Evolutionary conservation across 2,888 invertebrate species (phyloP).

Genomic region (Drosophila rubida): DNA sequence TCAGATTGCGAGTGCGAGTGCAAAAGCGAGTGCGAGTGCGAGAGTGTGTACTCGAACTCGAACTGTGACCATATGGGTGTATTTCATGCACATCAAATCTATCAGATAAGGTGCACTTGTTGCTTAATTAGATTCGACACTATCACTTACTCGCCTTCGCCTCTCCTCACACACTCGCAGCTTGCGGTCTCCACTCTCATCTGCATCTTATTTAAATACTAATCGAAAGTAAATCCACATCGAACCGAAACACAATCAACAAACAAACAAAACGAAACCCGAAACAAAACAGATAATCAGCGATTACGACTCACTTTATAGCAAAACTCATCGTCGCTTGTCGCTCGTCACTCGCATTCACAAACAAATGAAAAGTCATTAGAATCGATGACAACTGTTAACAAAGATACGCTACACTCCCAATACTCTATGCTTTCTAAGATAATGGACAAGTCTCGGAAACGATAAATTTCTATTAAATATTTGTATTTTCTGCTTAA

Average conservation of each 20-base stretch:
- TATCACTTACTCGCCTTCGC: conserved; percentile 22
- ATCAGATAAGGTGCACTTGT: conserved; percentile 76
- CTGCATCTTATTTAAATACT: conserved; percentile 36
- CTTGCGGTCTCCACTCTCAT: conserved; percentile 13
- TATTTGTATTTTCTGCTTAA: too few relatives aligned
- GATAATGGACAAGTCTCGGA: too few relatives aligned
- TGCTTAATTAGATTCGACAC: conserved; percentile 65
- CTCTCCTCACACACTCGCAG: not conserved
- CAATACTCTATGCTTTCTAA: not conserved
- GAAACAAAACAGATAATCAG: conserved; percentile 10
- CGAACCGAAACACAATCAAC: conserved; percentile 7
- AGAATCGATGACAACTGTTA: not conserved
- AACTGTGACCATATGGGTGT: conserved; percentile 56
- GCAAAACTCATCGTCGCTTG: conserved; percentile 1
- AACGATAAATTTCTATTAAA: too few relatives aligned
- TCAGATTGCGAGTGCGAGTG: not conserved
- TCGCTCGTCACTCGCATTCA: not conserved
- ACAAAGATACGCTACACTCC: too few relatives aligned
- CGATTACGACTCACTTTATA: conserved; percentile 2
- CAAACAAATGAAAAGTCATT: not conserved
- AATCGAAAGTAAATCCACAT: conserved; percentile 16
- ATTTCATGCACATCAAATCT: conserved; percentile 45
- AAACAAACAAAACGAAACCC: not conserved
- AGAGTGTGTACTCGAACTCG: not conserved
- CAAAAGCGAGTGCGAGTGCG: not conserved